These are phyloP conservation scores for Caranx melampygus DNA, from an alignment of 2,113 vertebrate species.

Conservation along the genomic window DNA sequence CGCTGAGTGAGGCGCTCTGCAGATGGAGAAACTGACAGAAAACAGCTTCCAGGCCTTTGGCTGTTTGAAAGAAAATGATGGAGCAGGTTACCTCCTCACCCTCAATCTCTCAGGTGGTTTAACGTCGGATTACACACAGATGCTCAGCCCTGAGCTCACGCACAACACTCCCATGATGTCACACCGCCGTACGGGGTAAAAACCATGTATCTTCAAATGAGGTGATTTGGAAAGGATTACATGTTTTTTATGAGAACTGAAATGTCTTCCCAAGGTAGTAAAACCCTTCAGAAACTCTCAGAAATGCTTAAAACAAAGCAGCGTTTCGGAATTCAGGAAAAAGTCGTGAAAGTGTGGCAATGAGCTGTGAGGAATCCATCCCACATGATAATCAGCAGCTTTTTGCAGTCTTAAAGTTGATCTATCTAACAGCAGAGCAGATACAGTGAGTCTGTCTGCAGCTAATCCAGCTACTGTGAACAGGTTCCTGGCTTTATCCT, in stretches of 20 bases:
- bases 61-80: slow-evolving; percentile 16
- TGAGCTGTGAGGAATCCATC: slow-evolving; percentile 5
- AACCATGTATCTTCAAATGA: neutral
- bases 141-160: neutral
- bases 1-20: slow-evolving; percentile 17
- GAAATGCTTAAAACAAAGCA: neutral
- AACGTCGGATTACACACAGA: slow-evolving; percentile 32
- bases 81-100: neutral
- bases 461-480: slow-evolving; percentile 31
- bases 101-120: slow-evolving; percentile 20
- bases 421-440: slow-evolving; percentile 24
- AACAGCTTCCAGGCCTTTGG: slow-evolving; percentile 36
- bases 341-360: neutral
- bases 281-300: neutral
- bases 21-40: slow-evolving; percentile 32
- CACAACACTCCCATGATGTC: slow-evolving; percentile 21
- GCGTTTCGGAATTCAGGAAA: neutral
- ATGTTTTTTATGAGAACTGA: neutral
- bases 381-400: slow-evolving; percentile 36
- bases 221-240: neutral
- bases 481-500: slow-evolving; percentile 39
- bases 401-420: slow-evolving; percentile 26
- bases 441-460: slow-evolving; percentile 14
- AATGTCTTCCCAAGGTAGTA: neutral
- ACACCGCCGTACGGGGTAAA: neutral